Conservation (phyloP, 2,113 vertebrate species). For the Scatophagus argus region DNA sequence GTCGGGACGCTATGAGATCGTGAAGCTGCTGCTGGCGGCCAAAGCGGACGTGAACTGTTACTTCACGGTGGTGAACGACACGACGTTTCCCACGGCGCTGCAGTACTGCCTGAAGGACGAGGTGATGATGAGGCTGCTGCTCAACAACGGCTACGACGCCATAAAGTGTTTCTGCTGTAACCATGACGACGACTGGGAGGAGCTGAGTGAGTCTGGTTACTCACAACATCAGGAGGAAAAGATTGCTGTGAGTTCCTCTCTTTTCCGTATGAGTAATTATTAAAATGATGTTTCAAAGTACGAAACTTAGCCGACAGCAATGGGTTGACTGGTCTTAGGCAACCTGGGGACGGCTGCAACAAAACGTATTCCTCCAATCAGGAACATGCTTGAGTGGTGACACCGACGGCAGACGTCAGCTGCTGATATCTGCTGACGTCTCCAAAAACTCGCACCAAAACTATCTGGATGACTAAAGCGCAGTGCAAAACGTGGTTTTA, state of each 20-base stretch:
- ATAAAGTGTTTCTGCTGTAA: slow-evolving; percentile 88
- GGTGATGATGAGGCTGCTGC: slow-evolving; percentile 90
- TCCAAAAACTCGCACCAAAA: too few relatives aligned
- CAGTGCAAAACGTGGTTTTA: too few relatives aligned
- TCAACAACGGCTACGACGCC: slow-evolving; percentile 89
- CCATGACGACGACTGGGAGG: slow-evolving; percentile 83
- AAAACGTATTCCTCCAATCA: too few relatives aligned
- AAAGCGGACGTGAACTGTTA: slow-evolving; percentile 90
- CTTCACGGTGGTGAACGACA: slow-evolving; percentile 89
- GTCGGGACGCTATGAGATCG: slow-evolving; percentile 86
- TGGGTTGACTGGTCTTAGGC: too few relatives aligned
- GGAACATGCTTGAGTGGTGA: too few relatives aligned
- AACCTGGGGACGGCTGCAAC: too few relatives aligned
- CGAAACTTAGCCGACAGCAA: not conserved
- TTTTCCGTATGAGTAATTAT: not conserved
- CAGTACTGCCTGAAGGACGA: slow-evolving; percentile 92
- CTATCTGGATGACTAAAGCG: too few relatives aligned
- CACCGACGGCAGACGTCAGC: too few relatives aligned
- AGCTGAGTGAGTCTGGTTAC: slow-evolving; percentile 64
- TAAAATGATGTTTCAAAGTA: not conserved
- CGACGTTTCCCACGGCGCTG: slow-evolving; percentile 88
- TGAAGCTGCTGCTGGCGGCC: slow-evolving; percentile 84
- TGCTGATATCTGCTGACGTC: too few relatives aligned
- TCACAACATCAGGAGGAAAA: slow-evolving; percentile 48
- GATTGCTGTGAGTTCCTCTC: slow-evolving; percentile 71